Conservation (phyloP, 2,113 vertebrate species). For the Symphodus melops region DNA sequence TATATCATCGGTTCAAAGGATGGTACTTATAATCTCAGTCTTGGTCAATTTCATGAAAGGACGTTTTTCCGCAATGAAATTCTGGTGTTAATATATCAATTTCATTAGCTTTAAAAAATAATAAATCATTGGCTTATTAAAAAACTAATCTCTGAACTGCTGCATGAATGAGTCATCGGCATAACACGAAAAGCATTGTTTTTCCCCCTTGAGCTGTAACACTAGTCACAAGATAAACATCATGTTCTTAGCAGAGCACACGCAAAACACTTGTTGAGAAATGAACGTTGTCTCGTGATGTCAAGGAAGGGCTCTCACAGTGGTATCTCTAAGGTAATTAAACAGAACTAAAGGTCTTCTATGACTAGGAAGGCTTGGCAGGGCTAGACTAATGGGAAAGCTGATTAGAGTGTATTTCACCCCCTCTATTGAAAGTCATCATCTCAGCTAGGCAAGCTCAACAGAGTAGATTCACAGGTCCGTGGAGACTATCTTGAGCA, state of each 20-base stretch:
- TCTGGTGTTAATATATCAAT: not conserved
- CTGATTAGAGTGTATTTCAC: conserved; percentile 81
- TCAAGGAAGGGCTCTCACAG: conserved; percentile 66
- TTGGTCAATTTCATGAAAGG: not conserved
- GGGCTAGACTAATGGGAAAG: conserved; percentile 73
- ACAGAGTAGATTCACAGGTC: conserved; percentile 44
- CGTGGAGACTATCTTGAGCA: conserved; percentile 25
- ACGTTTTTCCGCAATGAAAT: too few species aligned
- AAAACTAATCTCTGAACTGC: conserved; percentile 16
- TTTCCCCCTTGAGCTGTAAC: conserved; percentile 42
- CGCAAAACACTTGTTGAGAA: conserved; percentile 56
- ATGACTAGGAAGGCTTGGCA: conserved; percentile 71
- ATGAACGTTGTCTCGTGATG: conserved; percentile 70
- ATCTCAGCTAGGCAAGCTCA: conserved; percentile 61
- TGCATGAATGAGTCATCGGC: conserved; percentile 34
- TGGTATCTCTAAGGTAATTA: conserved; percentile 78
- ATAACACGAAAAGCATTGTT: conserved; percentile 17
- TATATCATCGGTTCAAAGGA: conserved; percentile 46
- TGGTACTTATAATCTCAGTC: not conserved
- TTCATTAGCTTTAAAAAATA: conserved; percentile 28
- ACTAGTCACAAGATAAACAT: conserved; percentile 69
- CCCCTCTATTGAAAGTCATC: conserved; percentile 74
- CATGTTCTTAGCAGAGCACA: conserved; percentile 43
- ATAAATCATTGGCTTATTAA: conserved; percentile 1
- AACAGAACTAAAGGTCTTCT: conserved; percentile 75